Evolutionary conservation across 2,113 vertebrate species (phyloP).

Genomic region (Notarius lentiginosus): DNA sequence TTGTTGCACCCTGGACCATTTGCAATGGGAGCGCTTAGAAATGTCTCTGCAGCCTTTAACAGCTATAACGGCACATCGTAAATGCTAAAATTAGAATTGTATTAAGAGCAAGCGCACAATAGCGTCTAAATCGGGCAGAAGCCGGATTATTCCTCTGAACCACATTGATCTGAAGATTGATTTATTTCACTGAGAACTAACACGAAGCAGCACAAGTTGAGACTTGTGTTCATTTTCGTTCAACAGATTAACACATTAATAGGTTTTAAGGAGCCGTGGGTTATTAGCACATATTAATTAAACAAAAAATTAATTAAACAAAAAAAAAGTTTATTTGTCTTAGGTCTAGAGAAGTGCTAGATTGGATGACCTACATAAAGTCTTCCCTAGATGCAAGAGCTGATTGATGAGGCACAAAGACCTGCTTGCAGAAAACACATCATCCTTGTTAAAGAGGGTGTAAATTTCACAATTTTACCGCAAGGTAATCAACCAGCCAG

Average conservation of each 20-base stretch:
- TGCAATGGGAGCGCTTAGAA: background rate
- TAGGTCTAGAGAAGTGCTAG: conserved; percentile 1
- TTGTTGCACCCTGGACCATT: background rate
- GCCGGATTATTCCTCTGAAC: background rate
- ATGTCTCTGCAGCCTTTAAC: background rate
- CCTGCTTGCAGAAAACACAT: background rate
- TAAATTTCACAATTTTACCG: background rate
- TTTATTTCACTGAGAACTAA: conserved; percentile 9
- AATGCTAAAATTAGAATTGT: background rate
- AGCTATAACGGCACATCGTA: background rate
- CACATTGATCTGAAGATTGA: background rate
- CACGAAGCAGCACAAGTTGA: conserved; percentile 11
- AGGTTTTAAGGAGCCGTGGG: background rate
- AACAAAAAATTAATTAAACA: background rate
- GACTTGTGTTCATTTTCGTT: conserved; percentile 3
- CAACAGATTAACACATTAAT: conserved; percentile 14
- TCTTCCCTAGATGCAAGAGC: background rate
- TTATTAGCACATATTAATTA: conserved; percentile 17
- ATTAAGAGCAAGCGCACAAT: background rate
- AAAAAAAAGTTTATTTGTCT: conserved; percentile 1
- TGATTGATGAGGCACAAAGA: background rate
- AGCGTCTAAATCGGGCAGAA: background rate
- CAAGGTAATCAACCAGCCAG: too few species aligned
- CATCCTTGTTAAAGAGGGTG: background rate
- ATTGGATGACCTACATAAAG: conserved; percentile 31